Evolutionary conservation across 2,797 vertebrate species (phyloP), one percentile per base, ranked within the genome.

Genomic region (Anolis apletophallus): DNA sequence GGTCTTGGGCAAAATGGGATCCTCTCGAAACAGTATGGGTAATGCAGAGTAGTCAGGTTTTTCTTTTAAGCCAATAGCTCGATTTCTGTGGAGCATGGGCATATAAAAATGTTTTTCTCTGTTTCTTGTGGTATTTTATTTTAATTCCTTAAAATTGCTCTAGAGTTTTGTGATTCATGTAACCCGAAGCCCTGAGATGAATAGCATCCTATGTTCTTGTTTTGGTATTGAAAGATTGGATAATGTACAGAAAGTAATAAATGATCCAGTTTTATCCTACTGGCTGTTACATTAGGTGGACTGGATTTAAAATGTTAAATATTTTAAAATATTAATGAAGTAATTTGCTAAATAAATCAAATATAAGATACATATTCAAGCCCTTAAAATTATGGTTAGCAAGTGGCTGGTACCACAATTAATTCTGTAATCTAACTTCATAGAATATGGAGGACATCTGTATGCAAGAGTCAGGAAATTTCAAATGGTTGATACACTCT

Each of bases 1-100:
- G 98, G 98, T 97, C 98, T 95, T 98, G 97, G 97, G 97, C 97
- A 97, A 96, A 96, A 93, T 94, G 95, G 95, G 87, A 55, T 95
- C 93, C 93, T 94, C 91, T 76, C 13, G 88, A 94, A 90, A 93
- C 85, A 90, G 91, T 93, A 85, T 85, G 75, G 90, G 93, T 90
- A 89, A 81, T 93, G 87, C 89, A n/a, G 93, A 92, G 89, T 82
- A 88, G 91, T 78, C 83, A 85, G 80, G 46, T 46, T 46, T 46
- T 46, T 46, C 7, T 46, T 46, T 46, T 4, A 46, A 77, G 86
- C 87, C 73, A 87, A 72, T 88, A 91, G 34, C 90, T 92, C 89
- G 84, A 57, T 92, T 92, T 86, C 87, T 90, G 92, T 85, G 92
- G 88, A 89, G 88, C 90, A 61, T 80, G 89, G 7, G 87, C 88